Evolutionary conservation across 2,797 vertebrate genomes (phyloP).

Genomic region (Triplophysa yarkandensis): DNA sequence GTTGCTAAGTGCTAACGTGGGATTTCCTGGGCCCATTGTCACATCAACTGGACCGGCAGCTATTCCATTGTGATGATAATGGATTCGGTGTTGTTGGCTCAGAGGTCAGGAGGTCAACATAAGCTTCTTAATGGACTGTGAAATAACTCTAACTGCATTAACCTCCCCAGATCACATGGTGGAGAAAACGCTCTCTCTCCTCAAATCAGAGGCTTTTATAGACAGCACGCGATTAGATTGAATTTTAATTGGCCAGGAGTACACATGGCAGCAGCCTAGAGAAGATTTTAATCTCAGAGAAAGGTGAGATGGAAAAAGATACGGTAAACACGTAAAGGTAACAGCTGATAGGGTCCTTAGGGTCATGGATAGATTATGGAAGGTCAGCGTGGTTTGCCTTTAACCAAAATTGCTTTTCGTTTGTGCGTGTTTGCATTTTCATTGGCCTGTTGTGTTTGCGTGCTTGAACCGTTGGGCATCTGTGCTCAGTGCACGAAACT

Average conservation of each 20-base stretch:
- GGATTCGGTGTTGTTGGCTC: slow-evolving; percentile 97
- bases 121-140: slow-evolving; percentile 99
- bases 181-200: slow-evolving; percentile 84
- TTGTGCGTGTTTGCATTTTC: slow-evolving; percentile 39
- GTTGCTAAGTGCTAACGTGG: slow-evolving; percentile 86
- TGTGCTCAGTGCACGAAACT: slow-evolving; percentile 21
- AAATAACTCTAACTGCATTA: slow-evolving; percentile 99
- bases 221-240: slow-evolving; percentile 92
- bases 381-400: slow-evolving; percentile 50
- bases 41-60: slow-evolving; percentile 79
- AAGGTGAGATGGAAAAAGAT: slow-evolving; percentile 51
- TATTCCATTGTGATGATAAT: slow-evolving; percentile 98
- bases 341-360: slow-evolving; percentile 40
- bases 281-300: slow-evolving; percentile 71
- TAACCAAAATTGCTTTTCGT: slow-evolving; percentile 44
- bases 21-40: slow-evolving; percentile 85
- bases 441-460: slow-evolving; percentile 45
- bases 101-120: slow-evolving; percentile 94
- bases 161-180: slow-evolving; percentile 93
- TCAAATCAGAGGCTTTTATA: slow-evolving; percentile 84
- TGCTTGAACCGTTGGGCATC: slow-evolving; percentile 42
- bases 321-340: slow-evolving; percentile 51
- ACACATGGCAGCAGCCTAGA: slow-evolving; percentile 72
- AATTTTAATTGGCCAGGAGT: slow-evolving; percentile 92
- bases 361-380: slow-evolving; percentile 41